A percentile compares a stretch with the other conserved stretches of the same genome.
These are phyloP conservation scores for Parotocinclus haroldoi DNA, from an alignment of 2,797 vertebrate species.

Conservation along the genomic window DNA sequence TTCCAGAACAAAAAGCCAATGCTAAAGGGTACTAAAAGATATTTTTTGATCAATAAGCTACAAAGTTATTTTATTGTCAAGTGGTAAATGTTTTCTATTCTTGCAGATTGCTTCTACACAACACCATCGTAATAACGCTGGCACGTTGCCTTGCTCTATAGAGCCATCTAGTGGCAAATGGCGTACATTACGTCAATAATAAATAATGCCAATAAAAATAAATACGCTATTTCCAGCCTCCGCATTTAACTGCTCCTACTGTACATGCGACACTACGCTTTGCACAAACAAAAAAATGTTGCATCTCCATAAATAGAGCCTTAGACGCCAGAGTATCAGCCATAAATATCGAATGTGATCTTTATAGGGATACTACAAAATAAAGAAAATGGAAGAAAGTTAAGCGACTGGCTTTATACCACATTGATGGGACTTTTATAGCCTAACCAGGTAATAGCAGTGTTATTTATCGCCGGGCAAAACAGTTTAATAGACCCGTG, in stretches of 20 bases:
- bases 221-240: slow-evolving; percentile 1
- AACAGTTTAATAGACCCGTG: slow-evolving; percentile 18
- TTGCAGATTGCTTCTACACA: background rate
- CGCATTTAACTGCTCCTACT: background rate
- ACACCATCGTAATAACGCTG: slow-evolving; percentile 5
- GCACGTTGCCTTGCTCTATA: slow-evolving; percentile 46
- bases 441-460: background rate
- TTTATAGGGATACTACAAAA: background rate
- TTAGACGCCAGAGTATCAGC: no score
- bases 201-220: slow-evolving; percentile 24
- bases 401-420: background rate
- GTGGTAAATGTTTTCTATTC: no score
- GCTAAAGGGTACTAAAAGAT: no score
- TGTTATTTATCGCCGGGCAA: slow-evolving; percentile 19
- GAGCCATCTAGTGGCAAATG: slow-evolving; percentile 44
- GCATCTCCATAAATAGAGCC: no score
- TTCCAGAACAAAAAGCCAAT: no score
- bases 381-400: background rate
- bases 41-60: background rate
- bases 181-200: slow-evolving; percentile 1
- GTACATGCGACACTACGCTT: background rate
- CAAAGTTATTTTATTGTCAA: background rate
- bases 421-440: background rate
- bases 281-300: background rate
- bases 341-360: no score